Percentiles rank a stretch among this genome's conserved stretches.
These are phyloP conservation scores for Orthonyx spaldingii DNA, from an alignment of 2,113 vertebrate genomes.

Conservation along the genomic window DNA sequence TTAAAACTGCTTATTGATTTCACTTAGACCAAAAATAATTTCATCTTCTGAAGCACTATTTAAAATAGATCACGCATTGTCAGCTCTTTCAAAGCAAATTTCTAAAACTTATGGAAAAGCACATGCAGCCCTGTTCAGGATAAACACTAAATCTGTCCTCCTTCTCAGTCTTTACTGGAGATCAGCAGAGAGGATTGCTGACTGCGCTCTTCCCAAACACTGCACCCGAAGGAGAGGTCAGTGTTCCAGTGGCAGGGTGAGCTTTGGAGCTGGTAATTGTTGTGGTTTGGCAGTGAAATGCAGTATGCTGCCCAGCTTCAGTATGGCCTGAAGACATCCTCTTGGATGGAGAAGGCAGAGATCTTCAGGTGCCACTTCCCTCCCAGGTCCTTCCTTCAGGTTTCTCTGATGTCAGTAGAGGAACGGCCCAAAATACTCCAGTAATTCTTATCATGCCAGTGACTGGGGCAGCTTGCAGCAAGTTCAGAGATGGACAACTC, in stretches of 20 bases:
- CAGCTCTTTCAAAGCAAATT: constrained; percentile 40
- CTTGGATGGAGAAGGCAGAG: not conserved
- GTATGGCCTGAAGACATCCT: not conserved
- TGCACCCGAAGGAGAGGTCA: not conserved
- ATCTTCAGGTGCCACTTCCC: not conserved
- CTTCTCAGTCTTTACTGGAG: not conserved
- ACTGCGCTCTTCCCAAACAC: not conserved
- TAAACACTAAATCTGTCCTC: not conserved
- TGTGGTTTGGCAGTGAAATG: not conserved
- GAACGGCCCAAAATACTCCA: not conserved
- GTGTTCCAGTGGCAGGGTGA: rapidly evolving
- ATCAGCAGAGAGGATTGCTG: not conserved
- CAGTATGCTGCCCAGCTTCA: not conserved
- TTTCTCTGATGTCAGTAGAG: not conserved
- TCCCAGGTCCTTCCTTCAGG: not conserved
- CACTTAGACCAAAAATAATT: constrained; percentile 41
- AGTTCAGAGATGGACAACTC: not conserved
- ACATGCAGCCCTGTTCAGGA: not conserved
- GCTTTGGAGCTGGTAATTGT: not conserved
- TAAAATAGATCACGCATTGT: constrained; percentile 28
- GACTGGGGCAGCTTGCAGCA: not conserved
- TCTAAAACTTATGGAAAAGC: constrained; percentile 13
- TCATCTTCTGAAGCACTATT: constrained; percentile 34
- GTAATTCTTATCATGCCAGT: not conserved
- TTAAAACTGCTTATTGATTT: constrained; percentile 45